Conservation (phyloP, 1,140 invertebrate genomes). For the Drosophila kepulauana region DNA sequence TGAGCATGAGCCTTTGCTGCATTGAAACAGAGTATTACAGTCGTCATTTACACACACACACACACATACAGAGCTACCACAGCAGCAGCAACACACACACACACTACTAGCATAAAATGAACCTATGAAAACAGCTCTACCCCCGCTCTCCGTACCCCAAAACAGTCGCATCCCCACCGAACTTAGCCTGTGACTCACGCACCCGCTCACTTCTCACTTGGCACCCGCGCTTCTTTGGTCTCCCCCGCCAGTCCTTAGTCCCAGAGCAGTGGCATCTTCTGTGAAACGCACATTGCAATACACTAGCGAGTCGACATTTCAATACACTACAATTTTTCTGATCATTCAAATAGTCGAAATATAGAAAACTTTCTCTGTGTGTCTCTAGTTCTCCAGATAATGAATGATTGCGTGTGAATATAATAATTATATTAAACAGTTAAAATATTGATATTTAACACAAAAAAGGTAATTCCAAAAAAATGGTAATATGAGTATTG, state of each 20-base stretch:
- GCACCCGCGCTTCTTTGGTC: constrained; percentile 31
- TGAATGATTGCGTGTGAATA: no score
- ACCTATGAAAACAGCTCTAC: constrained; percentile 43
- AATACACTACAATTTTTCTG: constrained; percentile 20
- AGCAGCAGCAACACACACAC: constrained; percentile 19
- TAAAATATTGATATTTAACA: no score
- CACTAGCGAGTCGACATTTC: background rate
- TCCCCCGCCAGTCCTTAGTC: constrained; percentile 4
- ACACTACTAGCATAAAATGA: constrained; percentile 41
- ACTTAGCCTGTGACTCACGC: constrained; percentile 46
- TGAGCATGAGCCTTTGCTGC: constrained; percentile 38
- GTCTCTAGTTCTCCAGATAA: no score
- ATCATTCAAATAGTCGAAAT: no score
- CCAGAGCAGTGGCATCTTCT: constrained; percentile 37
- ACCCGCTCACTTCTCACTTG: constrained; percentile 26
- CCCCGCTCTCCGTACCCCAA: background rate
- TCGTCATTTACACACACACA: constrained; percentile 50
- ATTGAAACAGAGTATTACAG: constrained; percentile 57
- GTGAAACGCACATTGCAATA: constrained; percentile 40
- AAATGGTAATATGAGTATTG: no score
- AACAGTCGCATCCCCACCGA: constrained; percentile 3
- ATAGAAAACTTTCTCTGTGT: no score
- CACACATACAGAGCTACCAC: constrained; percentile 19
- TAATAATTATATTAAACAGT: no score
- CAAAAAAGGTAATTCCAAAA: no score